Base-by-base conservation (phyloP, 2,113 vertebrate genomes). In the Xiphophorus couchianus region DNA sequence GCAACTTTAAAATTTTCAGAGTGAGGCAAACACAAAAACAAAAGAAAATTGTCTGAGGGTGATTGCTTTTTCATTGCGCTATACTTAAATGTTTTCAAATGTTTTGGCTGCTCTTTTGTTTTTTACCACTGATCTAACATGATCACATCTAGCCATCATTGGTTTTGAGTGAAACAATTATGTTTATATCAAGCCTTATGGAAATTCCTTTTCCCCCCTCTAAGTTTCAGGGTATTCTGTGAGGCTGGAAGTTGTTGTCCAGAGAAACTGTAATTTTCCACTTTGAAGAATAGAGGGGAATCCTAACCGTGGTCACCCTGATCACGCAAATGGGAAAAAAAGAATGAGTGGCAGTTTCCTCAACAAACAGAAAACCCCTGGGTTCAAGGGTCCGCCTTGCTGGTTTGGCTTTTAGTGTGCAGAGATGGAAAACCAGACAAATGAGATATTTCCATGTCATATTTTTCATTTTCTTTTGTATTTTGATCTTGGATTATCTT, bases 391-490 rank as follows among this genome's bases (percentile, higher is more conserved):
- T 85, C 84, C 82, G 19, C 78, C 77, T 80, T 72, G 12, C 80
- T 78, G 60, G 63, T 87, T 62, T 77, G 83, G 83, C 65, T 86
- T 29, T 74, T 66, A 85, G 86, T 83, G 83, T 90, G 85, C 75
- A 86, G 74, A 88, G 80, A 86, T 90, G 83, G 89, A 93, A 88
- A 93, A 91, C 76, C 81, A 80, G 91, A 90, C 89, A 91, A 85
- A 31, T 91, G 92, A 93, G 90, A 93, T 81, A 72, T 93, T 93
- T 88, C 88, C 94, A 92, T 89, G 91, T 91, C 83, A 86, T 86
- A 75, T 74, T 82, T 86, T 81, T 87, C 91, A 86, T 93, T 94
- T 88, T 94, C 76, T 86, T 91, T 93, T 91, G 83, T 88, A 61
- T 83, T 69, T 31, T 31, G 69, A 82, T 88, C 75, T 80, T 81